Evolutionary conservation across 1,140 invertebrate genomes (phyloP), one percentile per base, ranked within the genome.

Genomic region (Brachionus manjavacas): DNA sequence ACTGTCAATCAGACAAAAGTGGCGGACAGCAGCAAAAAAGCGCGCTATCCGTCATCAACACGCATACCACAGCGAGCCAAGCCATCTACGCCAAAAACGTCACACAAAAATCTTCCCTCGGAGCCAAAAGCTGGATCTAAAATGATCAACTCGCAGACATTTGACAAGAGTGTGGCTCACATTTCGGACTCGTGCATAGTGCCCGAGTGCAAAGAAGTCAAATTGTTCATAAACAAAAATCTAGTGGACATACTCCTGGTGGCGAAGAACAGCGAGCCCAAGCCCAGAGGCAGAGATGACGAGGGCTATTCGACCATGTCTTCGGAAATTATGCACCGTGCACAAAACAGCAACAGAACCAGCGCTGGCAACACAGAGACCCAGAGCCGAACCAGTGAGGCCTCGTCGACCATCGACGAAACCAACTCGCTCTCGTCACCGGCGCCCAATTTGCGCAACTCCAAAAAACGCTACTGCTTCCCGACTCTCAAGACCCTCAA

Each of bases 271-370:
- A 43, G 1, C 28, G 52, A 60, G 3, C 2, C 55, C 16, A 81
- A 64, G 60, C 7, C 11, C 12, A 55, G 25, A 35, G 7, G 2
- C 9, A 68, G 64, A 81, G 79, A 81, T 9, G 79, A 81, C 79
- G 79, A 81, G 25, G 79, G 79, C 52, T 81, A 81, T 39, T 81
- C 79, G 25, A 81, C 79, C 12, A 81, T 81, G 79, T 81, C 79
- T 20, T 64, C 52, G 14, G 79, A 81, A 25, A 60, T 81, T 28
- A 68, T 68, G 52, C 79, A 60, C 28, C 72, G 43, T 1, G 25
- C 20, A 14, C 72, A 72, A 72, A 72, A 14, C 16, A 72, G 68
- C 11, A 72, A 72, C 31, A 35, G 68, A 9, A 39, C 39, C 12
- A 39, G 31, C 16, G 16, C 68, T 41, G 35, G 16, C 35, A 72